Base-by-base conservation (phyloP, 2,113 vertebrate genomes). In the Ageneiosus marmoratus region DNA sequence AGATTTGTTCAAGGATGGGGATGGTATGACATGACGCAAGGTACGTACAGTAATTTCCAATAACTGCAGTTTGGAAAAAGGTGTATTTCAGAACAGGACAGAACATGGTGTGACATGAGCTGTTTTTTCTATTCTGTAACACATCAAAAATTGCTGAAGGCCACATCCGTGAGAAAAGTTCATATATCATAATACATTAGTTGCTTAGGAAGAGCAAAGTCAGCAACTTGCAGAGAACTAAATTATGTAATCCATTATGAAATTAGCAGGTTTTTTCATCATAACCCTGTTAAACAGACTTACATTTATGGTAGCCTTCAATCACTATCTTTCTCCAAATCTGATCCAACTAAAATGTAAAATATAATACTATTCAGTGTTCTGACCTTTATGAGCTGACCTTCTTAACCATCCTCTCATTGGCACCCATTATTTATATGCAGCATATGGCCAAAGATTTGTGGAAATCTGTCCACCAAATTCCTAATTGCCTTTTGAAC, bases 31-130 rank as follows among this genome's bases (percentile, higher is more conserved):
- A 86, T 34, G 60, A 81, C 24, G 70, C 83, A 69, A 83, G 1
- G 89, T 78, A 91, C 89, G 84, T 88, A 63, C 77, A 84, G 86
- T 91, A 78, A 91, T 91, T 88, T 91, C 80, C 84, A 79, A 18
- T 65, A 29, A 32, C 58, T 60, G 12, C n/a, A 44, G 41, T 56
- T 73, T 78, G n/a, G 29, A 60, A 58, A 70, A 77, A 78, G 46
- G 73, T 34, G 37, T 78, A 60, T 27, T 51, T 16, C 48, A 81
- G 58, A 85, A 78, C 41, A 81, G 72, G 77, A 83, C 53, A 85
- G 78, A 84, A 79, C 20, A 16, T 29, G 79, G 72, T 63, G 62
- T 67, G 32, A 72, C 41, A 76, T 56, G 48, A 82, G 60, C 56
- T 53, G 62, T 72, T 67, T 70, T 27, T 46, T 50, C 12, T 50